phyloP scores from a whole-genome alignment of 2,888 invertebrate genomes.

The Lumbricus terrestris region DNA sequence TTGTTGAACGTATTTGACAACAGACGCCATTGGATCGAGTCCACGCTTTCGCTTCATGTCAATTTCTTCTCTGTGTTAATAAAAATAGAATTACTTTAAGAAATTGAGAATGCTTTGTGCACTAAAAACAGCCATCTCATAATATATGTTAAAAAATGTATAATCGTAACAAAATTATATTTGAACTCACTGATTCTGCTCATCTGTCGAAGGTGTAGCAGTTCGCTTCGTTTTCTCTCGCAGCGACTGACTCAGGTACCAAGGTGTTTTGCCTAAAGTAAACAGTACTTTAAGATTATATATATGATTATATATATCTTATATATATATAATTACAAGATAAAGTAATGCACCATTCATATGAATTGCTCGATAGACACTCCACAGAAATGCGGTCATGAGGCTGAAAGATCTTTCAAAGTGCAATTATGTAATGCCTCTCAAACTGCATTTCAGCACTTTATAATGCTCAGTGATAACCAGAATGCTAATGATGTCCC shows the following conservation, averaged over 20 bases:
- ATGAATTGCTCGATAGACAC: no score
- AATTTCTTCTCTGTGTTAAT: slow-evolving; percentile 11
- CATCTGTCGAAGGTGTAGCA: not conserved
- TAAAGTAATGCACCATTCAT: not conserved
- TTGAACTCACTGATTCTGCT: slow-evolving; percentile 38
- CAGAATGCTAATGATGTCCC: not conserved
- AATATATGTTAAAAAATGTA: not conserved
- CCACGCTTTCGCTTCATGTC: slow-evolving; percentile 50
- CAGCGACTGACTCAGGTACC: slow-evolving; percentile 70
- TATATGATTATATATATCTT: no score
- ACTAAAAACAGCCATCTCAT: no score
- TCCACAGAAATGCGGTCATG: not conserved
- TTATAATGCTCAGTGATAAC: not conserved
- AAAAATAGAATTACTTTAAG: not conserved
- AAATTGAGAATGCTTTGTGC: not conserved
- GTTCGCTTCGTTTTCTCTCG: not conserved
- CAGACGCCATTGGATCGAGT: slow-evolving; percentile 49
- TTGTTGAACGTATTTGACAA: slow-evolving; percentile 31
- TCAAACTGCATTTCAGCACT: no score
- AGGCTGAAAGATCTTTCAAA: no score
- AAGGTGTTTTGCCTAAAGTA: slow-evolving; percentile 74
- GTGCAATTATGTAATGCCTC: not conserved
- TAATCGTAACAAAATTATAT: slow-evolving; percentile 29
- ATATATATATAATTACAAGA: no score
- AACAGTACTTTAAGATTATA: not conserved